phyloP scores from a whole-genome alignment of 2,797 vertebrate species.

The Epinephelus malabaricus region DNA sequence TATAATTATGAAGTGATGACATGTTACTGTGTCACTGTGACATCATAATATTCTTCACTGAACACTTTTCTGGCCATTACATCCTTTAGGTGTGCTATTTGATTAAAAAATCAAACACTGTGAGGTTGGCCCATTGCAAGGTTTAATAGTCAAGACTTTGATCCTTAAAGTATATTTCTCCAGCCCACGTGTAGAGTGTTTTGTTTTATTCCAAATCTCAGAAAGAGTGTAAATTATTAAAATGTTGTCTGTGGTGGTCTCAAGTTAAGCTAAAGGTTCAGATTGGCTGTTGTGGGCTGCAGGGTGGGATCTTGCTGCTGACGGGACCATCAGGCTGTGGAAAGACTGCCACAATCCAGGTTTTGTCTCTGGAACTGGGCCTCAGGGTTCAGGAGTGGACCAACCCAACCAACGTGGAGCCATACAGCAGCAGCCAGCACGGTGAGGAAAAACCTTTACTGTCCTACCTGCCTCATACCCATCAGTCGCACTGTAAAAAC shows the following conservation, averaged over 20 bases:
- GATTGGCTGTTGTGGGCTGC: conserved; percentile 45
- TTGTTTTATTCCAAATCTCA: not conserved
- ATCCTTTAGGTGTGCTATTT: too few species aligned
- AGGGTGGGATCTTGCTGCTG: conserved; percentile 91
- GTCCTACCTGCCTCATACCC: not conserved
- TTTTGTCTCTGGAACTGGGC: conserved; percentile 88
- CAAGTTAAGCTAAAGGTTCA: not conserved
- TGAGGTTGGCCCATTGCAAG: too few species aligned
- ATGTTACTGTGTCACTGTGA: too few species aligned
- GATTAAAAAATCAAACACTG: too few species aligned
- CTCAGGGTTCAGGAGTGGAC: conserved; percentile 94
- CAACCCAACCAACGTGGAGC: conserved; percentile 87
- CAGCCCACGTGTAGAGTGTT: too few species aligned
- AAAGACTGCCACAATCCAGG: conserved; percentile 92
- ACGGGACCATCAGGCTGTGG: conserved; percentile 95
- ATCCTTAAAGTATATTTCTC: too few species aligned
- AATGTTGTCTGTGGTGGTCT: not conserved
- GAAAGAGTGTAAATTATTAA: not conserved
- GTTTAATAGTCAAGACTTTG: too few species aligned
- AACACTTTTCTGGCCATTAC: too few species aligned
- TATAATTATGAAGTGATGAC: too few species aligned
- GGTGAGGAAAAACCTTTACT: conserved; percentile 79
- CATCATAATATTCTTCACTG: too few species aligned
- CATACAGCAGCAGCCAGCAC: conserved; percentile 81
- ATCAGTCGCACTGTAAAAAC: not conserved